These are phyloP conservation scores for Lophius piscatorius DNA, from an alignment of 2,113 vertebrate genomes.

Conservation along the genomic window DNA sequence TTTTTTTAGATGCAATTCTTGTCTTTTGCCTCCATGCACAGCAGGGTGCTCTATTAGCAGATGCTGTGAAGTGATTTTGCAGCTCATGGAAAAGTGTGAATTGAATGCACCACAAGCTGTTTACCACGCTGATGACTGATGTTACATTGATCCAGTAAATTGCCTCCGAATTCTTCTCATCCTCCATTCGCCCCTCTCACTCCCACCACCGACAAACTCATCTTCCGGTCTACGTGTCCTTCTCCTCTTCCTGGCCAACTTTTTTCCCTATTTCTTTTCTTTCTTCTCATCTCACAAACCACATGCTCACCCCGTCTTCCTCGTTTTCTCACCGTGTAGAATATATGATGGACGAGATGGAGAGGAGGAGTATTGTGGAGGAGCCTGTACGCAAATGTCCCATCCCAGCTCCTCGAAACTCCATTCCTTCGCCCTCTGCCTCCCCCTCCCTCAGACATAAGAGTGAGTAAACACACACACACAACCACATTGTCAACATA, in stretches of 20 bases:
- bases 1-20: background rate
- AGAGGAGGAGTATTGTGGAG: constrained; percentile 78
- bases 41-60: constrained; percentile 36
- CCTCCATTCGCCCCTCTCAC: background rate
- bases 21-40: constrained; percentile 15
- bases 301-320: background rate
- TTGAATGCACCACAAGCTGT: constrained; percentile 53
- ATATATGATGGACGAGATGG: constrained; percentile 86
- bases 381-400: constrained; percentile 83
- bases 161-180: constrained; percentile 20
- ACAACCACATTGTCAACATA: background rate
- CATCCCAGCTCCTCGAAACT: constrained; percentile 83
- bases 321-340: constrained; percentile 71
- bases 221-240: background rate
- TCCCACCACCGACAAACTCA: background rate
- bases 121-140: constrained; percentile 40
- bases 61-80: constrained; percentile 35
- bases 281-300: background rate
- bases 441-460: constrained; percentile 89
- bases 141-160: constrained; percentile 53
- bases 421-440: constrained; percentile 83
- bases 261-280: background rate
- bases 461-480: constrained; percentile 79
- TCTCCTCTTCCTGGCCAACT: background rate
- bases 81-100: constrained; percentile 23